These are phyloP conservation scores for Anolis apletophallus DNA, from an alignment of 2,797 vertebrate genomes.

Conservation along the genomic window DNA sequence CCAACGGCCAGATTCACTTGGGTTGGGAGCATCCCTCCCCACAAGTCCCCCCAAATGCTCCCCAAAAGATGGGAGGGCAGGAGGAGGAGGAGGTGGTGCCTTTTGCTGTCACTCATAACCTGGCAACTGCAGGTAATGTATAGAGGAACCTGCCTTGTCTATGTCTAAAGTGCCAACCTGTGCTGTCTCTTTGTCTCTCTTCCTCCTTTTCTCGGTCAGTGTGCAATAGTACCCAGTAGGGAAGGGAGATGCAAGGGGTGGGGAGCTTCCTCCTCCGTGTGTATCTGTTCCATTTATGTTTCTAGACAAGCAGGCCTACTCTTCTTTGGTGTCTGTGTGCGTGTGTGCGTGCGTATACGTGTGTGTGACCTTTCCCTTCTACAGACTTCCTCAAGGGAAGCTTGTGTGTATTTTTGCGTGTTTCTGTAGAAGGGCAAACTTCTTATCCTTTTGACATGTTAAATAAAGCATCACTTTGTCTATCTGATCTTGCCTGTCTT, in stretches of 20 bases:
- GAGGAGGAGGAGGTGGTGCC: conserved; percentile 17
- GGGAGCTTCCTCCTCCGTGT: not conserved
- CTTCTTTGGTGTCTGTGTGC: conserved; percentile 11
- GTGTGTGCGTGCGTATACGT: conserved; percentile 15
- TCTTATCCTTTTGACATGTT: conserved; percentile 31
- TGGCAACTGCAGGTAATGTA: conserved; percentile 87
- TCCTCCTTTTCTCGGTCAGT: not conserved
- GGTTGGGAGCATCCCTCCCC: conserved; percentile 22
- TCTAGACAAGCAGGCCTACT: conserved; percentile 21
- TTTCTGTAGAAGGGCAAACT: conserved; percentile 27
- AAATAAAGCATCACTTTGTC: conserved; percentile 51
- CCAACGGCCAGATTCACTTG: not conserved
- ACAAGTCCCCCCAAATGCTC: not conserved
- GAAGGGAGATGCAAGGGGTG: conserved; percentile 6
- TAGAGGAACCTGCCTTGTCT: conserved; percentile 62
- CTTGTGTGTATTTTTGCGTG: conserved; percentile 36
- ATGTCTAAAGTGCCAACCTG: conserved; percentile 33
- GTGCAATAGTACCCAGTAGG: conserved; percentile 42
- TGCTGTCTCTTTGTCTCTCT: not conserved
- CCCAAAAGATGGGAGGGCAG: not conserved
- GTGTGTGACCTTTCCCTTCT: conserved; percentile 20
- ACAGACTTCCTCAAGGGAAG: conserved; percentile 31
- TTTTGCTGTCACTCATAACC: conserved; percentile 78
- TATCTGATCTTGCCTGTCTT: conserved; percentile 50
- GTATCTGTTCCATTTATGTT: conserved; percentile 32